Conservation (phyloP, 2,888 invertebrate genomes). For the Apotomis betuletana region DNA sequence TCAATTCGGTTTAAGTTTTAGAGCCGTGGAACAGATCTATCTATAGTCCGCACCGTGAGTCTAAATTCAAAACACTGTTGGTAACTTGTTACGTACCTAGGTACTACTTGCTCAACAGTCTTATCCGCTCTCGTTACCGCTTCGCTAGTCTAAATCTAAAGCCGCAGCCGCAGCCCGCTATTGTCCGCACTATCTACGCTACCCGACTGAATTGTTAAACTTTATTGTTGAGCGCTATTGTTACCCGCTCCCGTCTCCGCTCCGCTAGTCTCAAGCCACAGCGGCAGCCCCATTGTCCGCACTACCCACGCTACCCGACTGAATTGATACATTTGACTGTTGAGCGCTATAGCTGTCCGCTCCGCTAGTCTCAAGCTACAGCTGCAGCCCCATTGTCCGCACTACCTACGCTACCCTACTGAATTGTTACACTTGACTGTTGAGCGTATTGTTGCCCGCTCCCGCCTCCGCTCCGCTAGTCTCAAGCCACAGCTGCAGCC, state of each 20-base stretch:
- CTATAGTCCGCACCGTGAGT: too few relatives aligned
- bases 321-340: conserved; percentile 72
- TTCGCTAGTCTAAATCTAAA: too few relatives aligned
- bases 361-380: not conserved
- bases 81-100: too few relatives aligned
- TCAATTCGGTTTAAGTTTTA: too few relatives aligned
- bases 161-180: too few relatives aligned
- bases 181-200: too few relatives aligned
- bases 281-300: conserved; percentile 59
- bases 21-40: too few relatives aligned
- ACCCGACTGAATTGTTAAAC: conserved; percentile 65
- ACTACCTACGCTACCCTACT: conserved; percentile 52
- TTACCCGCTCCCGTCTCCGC: not conserved
- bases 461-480: not conserved
- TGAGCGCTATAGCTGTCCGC: conserved; percentile 24
- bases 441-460: conserved; percentile 13
- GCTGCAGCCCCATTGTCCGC: conserved; percentile 60
- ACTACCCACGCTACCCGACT: conserved; percentile 51
- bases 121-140: too few relatives aligned
- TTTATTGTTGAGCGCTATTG: conserved; percentile 56
- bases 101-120: too few relatives aligned
- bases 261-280: not conserved
- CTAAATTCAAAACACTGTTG: too few relatives aligned
- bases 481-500: conserved; percentile 30
- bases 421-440: conserved; percentile 73